Evolutionary conservation across 2,113 vertebrate genomes (phyloP).

Genomic region (Tachysurus fulvidraco): DNA sequence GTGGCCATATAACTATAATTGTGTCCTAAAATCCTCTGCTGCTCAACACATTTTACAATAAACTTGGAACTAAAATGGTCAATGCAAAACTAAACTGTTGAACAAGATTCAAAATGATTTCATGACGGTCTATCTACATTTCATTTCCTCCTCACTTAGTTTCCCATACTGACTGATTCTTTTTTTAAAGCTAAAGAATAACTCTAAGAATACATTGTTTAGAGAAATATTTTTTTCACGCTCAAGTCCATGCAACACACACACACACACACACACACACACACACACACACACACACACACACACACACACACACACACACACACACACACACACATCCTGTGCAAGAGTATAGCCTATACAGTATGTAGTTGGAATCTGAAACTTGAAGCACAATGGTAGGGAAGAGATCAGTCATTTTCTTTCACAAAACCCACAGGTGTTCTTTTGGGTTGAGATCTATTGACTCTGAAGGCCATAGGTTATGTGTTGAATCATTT

Average conservation of each 20-base stretch:
- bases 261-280: not conserved
- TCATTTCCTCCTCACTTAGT: no score
- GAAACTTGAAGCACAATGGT: no score
- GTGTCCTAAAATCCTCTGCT: not conserved
- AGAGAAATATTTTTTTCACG: no score
- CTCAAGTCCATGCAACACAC: not conserved
- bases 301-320: not conserved
- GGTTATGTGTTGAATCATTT: no score
- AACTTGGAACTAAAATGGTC: not conserved
- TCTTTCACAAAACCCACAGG: not conserved
- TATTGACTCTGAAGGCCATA: no score
- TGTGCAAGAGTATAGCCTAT: not conserved
- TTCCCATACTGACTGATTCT: no score
- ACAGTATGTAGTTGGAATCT: not conserved
- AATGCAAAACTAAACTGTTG: not conserved
- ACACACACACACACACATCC: not conserved
- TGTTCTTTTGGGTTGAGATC: no score
- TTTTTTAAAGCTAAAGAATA: no score
- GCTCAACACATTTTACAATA: not conserved
- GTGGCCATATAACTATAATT: not conserved
- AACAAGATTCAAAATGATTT: no score
- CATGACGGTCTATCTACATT: no score
- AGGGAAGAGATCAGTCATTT: not conserved
- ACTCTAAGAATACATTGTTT: no score
- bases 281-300: not conserved